Evolutionary conservation across 2,797 vertebrate species (phyloP), one percentile per base, ranked within the genome.

Genomic region (Epinephelus awoara): DNA sequence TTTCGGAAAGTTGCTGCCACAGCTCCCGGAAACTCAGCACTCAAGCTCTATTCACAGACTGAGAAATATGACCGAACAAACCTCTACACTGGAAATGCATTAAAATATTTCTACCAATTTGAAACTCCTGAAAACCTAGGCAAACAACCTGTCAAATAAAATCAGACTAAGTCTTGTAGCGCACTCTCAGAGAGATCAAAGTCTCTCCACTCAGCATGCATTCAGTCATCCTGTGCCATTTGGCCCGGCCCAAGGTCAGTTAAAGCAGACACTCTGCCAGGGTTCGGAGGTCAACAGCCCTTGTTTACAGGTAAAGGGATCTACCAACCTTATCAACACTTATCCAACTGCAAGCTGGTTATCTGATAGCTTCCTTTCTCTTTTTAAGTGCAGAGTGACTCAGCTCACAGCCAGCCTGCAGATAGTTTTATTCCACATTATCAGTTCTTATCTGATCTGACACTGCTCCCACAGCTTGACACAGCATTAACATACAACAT

Each of bases 391-490:
- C 57, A 57, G 65, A 80, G 59, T 63, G 55, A 44, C 47, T 67
- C 49, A 5, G 80, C 72, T 82, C 42, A 2, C 68, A 76, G 71
- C 62, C 25, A 51, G 75, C 56, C 68, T 46, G 64, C 50, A 57
- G 64, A 84, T 82, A 51, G 68, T 77, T 79, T 79, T 82, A 80
- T 82, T 88, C 47, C 71, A 68, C 77, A 80, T 83, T 83, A 86
- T 82, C 47, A 5, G 55, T 63, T 80, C 83, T 90, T 88, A 92
- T 93, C 90, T 90, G 80, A 91, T 86, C 85, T 77, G 84, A 93
- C 86, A 86, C 85, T 5, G 77, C 87, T 94, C 85, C 83, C 69
- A 49, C 80, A 63, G 87, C 73, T 74, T 83, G 76, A 88, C 84
- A n/a, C 64, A 21, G 51, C 85, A 70, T 82, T 84, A 76, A 58